A percentile compares a stretch with the other conserved stretches of the same genome.
These are phyloP conservation scores for Teleogryllus oceanicus DNA, from an alignment of 2,888 invertebrate genomes.

Conservation along the genomic window DNA sequence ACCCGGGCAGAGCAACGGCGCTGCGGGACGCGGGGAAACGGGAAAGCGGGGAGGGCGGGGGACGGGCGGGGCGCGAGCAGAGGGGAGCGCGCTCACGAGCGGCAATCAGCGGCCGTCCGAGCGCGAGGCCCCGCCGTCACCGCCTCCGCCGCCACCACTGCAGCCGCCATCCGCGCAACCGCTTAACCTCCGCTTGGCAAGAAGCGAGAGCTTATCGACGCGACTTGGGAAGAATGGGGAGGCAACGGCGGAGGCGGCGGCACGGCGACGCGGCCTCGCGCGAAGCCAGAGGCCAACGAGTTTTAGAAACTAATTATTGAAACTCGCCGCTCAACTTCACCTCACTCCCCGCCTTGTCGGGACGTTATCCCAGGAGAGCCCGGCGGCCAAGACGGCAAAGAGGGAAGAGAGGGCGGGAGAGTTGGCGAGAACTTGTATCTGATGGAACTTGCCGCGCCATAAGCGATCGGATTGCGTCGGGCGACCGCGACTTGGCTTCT, in stretches of 20 bases:
- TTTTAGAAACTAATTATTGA: conserved; percentile 28
- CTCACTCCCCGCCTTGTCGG: conserved; percentile 3
- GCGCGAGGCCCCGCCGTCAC: conserved; percentile 5
- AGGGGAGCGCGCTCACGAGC: neutral
- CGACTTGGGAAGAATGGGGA: conserved; percentile 23
- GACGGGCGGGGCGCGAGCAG: neutral
- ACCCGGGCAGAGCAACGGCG: neutral
- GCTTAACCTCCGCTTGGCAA: conserved; percentile 25
- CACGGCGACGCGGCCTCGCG: neutral
- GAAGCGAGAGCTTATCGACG: conserved; percentile 25
- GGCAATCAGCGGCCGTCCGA: neutral
- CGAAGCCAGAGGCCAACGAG: conserved; percentile 23
- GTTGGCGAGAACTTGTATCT: conserved; percentile 5
- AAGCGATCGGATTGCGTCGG: neutral
- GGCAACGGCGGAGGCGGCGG: conserved; percentile 24
- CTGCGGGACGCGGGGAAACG: neutral
- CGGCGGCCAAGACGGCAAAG: neutral
- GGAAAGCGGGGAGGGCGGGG: neutral
- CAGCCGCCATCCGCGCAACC: conserved; percentile 12
- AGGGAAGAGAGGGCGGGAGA: neutral
- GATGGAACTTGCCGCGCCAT: conserved; percentile 1
- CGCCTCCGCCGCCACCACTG: neutral
- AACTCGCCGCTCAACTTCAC: conserved; percentile 18
- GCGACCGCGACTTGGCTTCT: neutral
- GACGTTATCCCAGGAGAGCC: neutral